phyloP scores from a whole-genome alignment of 2,797 vertebrate genomes.

The Sphenodon punctatus region DNA sequence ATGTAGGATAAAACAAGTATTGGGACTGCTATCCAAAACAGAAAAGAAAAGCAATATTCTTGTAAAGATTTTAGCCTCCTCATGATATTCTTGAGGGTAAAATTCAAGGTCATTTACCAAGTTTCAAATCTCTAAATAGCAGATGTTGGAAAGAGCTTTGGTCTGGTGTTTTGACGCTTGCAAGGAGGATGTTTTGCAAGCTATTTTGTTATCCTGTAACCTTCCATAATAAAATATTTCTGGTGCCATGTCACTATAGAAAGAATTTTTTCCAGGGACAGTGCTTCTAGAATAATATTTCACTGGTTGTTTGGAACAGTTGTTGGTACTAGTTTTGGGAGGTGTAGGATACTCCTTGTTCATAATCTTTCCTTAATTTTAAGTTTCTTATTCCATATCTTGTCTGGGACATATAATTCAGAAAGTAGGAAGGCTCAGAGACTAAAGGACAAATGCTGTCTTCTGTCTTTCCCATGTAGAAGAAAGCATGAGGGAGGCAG shows the following conservation, averaged over 20 bases:
- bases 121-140: constrained; percentile 52
- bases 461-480: no score
- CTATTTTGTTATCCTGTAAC: constrained; percentile 62
- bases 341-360: constrained; percentile 66
- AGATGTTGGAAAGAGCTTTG: constrained; percentile 49
- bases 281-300: constrained; percentile 65
- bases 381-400: constrained; percentile 54
- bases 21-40: constrained; percentile 29
- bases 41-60: constrained; percentile 30
- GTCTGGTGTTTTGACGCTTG: constrained; percentile 59
- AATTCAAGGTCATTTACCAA: constrained; percentile 38
- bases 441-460: no score
- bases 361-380: constrained; percentile 43
- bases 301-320: constrained; percentile 55
- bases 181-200: constrained; percentile 46
- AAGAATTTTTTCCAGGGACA: constrained; percentile 60
- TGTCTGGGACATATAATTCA: constrained; percentile 66
- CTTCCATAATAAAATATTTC: constrained; percentile 65
- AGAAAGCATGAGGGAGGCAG: no score
- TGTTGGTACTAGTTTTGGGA: constrained; percentile 65
- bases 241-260: constrained; percentile 59
- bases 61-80: constrained; percentile 42
- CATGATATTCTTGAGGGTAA: constrained; percentile 33
- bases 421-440: no score
- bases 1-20: constrained; percentile 41